These are phyloP conservation scores for Numenius arquata DNA, from an alignment of 2,113 vertebrate species.

Conservation along the genomic window DNA sequence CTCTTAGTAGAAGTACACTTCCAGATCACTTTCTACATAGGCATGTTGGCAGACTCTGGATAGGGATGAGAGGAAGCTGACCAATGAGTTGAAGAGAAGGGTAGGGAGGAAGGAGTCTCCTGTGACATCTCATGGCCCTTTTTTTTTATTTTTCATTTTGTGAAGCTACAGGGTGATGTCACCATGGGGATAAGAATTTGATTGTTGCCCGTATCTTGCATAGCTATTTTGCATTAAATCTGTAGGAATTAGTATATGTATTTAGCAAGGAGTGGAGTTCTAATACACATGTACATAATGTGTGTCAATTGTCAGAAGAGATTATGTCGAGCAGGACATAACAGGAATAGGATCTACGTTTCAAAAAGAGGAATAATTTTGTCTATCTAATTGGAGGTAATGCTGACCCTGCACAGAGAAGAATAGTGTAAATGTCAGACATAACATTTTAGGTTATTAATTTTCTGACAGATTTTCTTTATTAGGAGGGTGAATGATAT, in stretches of 20 bases:
- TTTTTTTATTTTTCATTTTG: not conserved
- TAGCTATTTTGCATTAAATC: not conserved
- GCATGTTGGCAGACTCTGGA: not conserved
- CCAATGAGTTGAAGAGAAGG: not conserved
- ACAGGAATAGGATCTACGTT: not conserved
- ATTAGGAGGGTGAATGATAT: not conserved
- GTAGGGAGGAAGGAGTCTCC: not conserved
- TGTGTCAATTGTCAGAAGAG: not conserved
- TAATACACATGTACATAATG: not conserved
- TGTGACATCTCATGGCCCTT: not conserved
- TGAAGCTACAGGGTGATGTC: not conserved
- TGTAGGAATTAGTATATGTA: not conserved
- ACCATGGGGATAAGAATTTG: not conserved
- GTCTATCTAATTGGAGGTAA: not conserved
- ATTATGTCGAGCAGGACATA: not conserved
- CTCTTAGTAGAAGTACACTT: not conserved
- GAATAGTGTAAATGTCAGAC: not conserved
- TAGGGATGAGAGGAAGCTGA: not conserved
- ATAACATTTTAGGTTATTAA: not conserved
- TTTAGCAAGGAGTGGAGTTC: not conserved
- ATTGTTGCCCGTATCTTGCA: not conserved
- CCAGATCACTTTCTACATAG: not conserved
- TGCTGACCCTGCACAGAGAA: not conserved
- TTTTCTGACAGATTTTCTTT: not conserved
- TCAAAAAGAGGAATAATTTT: not conserved